A percentile compares a stretch with the other conserved stretches of the same genome.
Evolutionary conservation across 2,113 vertebrate genomes (phyloP).

Genomic region (Fulmarus glacialis): DNA sequence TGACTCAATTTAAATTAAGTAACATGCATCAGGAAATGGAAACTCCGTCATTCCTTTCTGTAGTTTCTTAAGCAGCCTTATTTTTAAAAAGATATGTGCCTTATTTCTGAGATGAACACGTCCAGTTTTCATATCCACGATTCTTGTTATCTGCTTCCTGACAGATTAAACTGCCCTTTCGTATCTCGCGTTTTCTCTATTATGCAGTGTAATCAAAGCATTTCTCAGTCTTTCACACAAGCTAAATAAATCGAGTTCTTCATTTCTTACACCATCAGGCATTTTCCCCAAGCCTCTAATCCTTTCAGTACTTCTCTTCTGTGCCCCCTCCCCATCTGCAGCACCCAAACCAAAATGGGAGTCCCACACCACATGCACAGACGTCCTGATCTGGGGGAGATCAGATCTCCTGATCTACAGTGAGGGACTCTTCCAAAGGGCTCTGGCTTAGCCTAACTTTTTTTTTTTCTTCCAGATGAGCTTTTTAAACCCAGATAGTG

Average conservation of each 20-base stretch:
- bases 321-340: neutral
- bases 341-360: neutral
- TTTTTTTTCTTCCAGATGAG: neutral
- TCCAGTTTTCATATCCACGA: slow-evolving; percentile 27
- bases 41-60: neutral
- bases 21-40: neutral
- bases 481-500: neutral
- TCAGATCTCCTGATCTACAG: neutral
- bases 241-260: neutral
- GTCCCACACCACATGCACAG: neutral
- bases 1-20: slow-evolving; percentile 29
- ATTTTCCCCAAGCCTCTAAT: neutral
- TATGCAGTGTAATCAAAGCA: neutral
- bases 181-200: neutral
- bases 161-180: neutral
- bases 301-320: neutral
- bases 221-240: neutral
- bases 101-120: neutral
- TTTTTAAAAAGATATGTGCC: neutral
- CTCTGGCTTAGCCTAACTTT: neutral
- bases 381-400: neutral
- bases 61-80: slow-evolving; percentile 4
- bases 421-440: neutral
- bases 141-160: slow-evolving; percentile 6
- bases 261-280: neutral